Evolutionary conservation across 2,888 invertebrate species (phyloP), one percentile per base, ranked within the genome.

Genomic region (Augochlorella aurata): DNA sequence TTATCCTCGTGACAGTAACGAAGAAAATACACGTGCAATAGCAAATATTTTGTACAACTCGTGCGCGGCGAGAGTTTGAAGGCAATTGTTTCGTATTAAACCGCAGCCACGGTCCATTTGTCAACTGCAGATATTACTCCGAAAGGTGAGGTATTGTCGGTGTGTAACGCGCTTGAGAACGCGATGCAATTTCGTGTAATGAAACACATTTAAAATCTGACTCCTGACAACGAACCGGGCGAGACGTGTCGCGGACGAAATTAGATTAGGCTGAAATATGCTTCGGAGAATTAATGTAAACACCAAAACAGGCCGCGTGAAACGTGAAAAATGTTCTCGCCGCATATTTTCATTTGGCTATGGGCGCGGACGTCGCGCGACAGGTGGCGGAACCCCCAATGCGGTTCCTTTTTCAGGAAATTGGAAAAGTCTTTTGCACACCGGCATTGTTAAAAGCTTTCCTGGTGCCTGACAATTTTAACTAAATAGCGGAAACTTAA

Each of bases 331-430:
- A 45, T 45, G 63, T 0, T 44, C 24, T 18, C 0, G n/a, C 18
- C 10, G 12, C 18, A n/a, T 74, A 14, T 65, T 65, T 29, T 52
- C 45, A 10, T 65, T 73, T 16, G 10, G 0, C 14, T 24, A 38
- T 38, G 38, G 29, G 50, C 29, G 5, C 45, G 10, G 50, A 18
- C 10, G 49, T n/a, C 12, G n/a, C 29, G 12, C 18, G 29, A 49
- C 68, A 49, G 16, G 2, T 29, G 5, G 50, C 24, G 18, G 18
- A 49, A 68, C 18, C 12, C 29, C 14, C 47, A 10, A 45, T 2
- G 24, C 24, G 21, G 45, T 38, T 73, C 3, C 50, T 61, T 76
- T 61, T 79, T 16, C 49, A 73, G 38, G 65, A 74, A 78, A 80
- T 76, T 73, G 45, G 49, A n/a, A 67, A 74, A 67, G 52, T 16